Conservation (phyloP, 1,140 invertebrate species). For the Cydia fagiglandana region DNA sequence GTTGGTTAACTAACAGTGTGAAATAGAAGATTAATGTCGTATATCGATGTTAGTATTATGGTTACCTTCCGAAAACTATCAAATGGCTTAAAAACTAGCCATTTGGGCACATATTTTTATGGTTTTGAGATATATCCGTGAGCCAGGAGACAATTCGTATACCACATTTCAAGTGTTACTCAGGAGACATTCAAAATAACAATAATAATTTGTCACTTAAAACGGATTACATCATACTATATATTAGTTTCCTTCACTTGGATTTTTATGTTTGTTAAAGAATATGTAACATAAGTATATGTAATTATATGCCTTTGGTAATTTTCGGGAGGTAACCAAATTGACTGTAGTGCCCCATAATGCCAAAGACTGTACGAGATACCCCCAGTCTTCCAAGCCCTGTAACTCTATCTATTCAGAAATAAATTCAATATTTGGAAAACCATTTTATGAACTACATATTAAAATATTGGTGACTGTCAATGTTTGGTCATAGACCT, state of each 20-base stretch:
- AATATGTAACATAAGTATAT: not conserved
- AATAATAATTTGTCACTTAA: not conserved
- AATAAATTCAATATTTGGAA: no score
- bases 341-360: conserved; percentile 9
- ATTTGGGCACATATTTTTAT: not conserved
- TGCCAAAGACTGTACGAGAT: not conserved
- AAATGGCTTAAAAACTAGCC: not conserved
- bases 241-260: not conserved
- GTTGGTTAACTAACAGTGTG: not conserved
- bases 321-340: not conserved
- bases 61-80: not conserved
- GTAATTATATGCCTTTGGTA: not conserved
- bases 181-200: no score
- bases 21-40: conserved; percentile 10
- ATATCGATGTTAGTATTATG: not conserved
- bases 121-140: no score
- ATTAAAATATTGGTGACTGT: not conserved
- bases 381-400: not conserved
- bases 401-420: not conserved
- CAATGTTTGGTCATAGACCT: not conserved
- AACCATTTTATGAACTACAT: no score
- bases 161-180: no score
- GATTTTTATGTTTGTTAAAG: not conserved
- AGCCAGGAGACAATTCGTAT: no score
- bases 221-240: not conserved